Percentiles rank a stretch among this genome's conserved stretches.
phyloP scores from a whole-genome alignment of 1,140 invertebrate genomes.

The Heliconius congener region DNA sequence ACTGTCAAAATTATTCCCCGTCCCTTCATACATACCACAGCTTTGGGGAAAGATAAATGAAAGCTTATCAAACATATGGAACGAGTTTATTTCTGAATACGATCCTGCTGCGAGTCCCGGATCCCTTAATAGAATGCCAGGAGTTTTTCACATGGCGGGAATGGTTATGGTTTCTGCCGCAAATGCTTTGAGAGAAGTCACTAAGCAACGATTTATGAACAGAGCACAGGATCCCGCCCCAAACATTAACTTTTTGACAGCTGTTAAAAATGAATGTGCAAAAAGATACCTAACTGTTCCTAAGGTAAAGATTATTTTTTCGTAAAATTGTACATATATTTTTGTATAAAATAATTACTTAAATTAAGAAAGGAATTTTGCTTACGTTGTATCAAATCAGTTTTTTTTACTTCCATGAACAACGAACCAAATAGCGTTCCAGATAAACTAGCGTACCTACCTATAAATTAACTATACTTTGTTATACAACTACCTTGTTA shows the following conservation, averaged over 20 bases:
- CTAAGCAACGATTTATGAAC: slow-evolving; percentile 58
- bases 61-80: slow-evolving; percentile 88
- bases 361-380: too few species aligned
- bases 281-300: slow-evolving; percentile 74
- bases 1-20: slow-evolving; percentile 82
- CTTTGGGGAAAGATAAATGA: slow-evolving; percentile 86
- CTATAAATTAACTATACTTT: neutral
- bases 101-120: slow-evolving; percentile 88
- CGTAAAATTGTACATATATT: neutral
- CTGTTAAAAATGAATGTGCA: slow-evolving; percentile 70
- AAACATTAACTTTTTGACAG: slow-evolving; percentile 56
- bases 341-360: neutral
- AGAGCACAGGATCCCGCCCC: slow-evolving; percentile 50
- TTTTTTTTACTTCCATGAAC: too few species aligned
- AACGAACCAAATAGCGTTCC: too few species aligned
- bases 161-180: slow-evolving; percentile 83
- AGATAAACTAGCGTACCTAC: neutral
- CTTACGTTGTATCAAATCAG: too few species aligned
- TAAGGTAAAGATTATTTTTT: slow-evolving; percentile 53
- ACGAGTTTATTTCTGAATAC: slow-evolving; percentile 89
- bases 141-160: slow-evolving; percentile 83
- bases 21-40: slow-evolving; percentile 84
- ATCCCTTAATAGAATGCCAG: slow-evolving; percentile 83
- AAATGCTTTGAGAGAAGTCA: slow-evolving; percentile 83
- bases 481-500: slow-evolving; percentile 30